Evolutionary conservation across 2,113 vertebrate species (phyloP).

Genomic region (Cygnus buccinator): DNA sequence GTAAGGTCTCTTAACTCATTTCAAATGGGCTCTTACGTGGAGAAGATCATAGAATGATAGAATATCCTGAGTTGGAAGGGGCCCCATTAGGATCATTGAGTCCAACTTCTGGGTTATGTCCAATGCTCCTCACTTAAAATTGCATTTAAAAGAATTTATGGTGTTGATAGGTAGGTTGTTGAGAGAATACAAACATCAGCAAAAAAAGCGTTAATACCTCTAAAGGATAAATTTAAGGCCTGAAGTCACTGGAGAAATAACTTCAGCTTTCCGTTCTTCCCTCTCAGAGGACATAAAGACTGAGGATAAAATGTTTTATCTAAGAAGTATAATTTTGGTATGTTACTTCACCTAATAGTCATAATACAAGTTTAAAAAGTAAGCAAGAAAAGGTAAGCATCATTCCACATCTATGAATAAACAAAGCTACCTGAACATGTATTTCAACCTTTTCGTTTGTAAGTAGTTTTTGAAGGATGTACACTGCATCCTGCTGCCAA

Average conservation of each 20-base stretch:
- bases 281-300: not conserved
- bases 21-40: not conserved
- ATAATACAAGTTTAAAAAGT: not conserved
- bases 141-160: not conserved
- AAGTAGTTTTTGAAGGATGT: constrained; percentile 84
- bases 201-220: not conserved
- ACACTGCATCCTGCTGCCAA: constrained; percentile 88
- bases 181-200: not conserved
- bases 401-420: not conserved
- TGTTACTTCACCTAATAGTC: not conserved
- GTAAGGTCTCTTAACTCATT: not conserved
- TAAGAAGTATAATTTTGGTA: not conserved
- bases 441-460: constrained; percentile 83
- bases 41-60: too few relatives aligned
- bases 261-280: not conserved
- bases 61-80: too few relatives aligned
- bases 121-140: not conserved
- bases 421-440: constrained; percentile 81
- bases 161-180: not conserved
- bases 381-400: not conserved
- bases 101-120: too few relatives aligned
- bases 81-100: too few relatives aligned
- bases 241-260: not conserved
- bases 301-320: not conserved
- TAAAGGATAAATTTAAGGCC: not conserved